These are phyloP conservation scores for Botia kubotai DNA, from an alignment of 2,797 vertebrate genomes.

Conservation along the genomic window DNA sequence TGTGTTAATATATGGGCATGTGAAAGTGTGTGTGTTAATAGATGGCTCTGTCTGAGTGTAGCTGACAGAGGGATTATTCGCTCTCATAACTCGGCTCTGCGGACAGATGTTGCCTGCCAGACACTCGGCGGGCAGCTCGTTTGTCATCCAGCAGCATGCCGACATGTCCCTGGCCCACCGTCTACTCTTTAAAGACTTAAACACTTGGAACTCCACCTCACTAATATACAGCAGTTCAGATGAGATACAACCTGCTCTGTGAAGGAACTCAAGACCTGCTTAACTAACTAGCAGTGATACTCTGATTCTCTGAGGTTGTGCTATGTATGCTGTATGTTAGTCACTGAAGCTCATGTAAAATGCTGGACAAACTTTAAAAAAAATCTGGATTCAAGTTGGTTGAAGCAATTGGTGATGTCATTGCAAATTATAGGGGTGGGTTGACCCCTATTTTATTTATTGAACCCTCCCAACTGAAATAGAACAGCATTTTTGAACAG, in stretches of 20 bases:
- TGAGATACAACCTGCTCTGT: constrained; percentile 1
- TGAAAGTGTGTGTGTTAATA: constrained; percentile 21
- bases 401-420: not conserved
- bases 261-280: constrained; percentile 4
- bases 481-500: too few species aligned
- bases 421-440: too few species aligned
- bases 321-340: not conserved
- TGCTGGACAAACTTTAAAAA: too few species aligned
- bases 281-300: not conserved
- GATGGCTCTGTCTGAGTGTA: constrained; percentile 72
- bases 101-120: constrained; percentile 79
- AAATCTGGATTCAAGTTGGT: not conserved
- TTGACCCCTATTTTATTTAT: too few species aligned
- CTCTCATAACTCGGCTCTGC: constrained; percentile 75
- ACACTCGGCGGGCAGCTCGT: constrained; percentile 70
- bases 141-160: constrained; percentile 74
- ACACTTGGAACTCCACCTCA: constrained; percentile 40
- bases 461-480: too few species aligned
- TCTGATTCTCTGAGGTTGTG: not conserved
- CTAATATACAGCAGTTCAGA: constrained; percentile 26
- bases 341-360: not conserved
- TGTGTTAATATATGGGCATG: constrained; percentile 48
- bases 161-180: constrained; percentile 50
- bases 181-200: constrained; percentile 40
- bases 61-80: constrained; percentile 81